These are phyloP conservation scores for Phylloscopus trochilus DNA, from an alignment of 2,113 vertebrate species.

Conservation along the genomic window DNA sequence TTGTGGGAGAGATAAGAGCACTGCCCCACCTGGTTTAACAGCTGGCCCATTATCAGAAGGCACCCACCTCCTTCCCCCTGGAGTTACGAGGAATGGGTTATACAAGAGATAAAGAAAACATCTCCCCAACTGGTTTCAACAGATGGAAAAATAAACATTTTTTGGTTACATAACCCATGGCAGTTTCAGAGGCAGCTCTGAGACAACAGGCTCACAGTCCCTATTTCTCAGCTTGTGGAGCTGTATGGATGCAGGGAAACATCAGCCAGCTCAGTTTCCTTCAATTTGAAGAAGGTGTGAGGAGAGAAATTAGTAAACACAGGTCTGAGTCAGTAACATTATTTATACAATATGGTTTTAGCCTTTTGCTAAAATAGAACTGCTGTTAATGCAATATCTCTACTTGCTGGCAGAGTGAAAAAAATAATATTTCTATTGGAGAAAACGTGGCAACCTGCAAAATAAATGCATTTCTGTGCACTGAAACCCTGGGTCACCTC, in stretches of 20 bases:
- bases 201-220: background rate
- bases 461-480: accelerated
- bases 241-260: background rate
- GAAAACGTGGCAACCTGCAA: background rate
- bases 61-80: no score
- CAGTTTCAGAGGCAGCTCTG: background rate
- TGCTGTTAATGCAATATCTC: background rate
- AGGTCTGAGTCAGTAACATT: background rate
- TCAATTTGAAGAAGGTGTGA: background rate
- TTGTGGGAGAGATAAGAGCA: no score
- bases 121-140: no score
- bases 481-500: background rate
- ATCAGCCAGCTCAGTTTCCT: background rate
- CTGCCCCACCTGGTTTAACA: no score
- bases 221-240: background rate
- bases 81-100: no score
- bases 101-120: no score
- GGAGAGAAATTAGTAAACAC: background rate
- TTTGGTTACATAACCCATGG: no score
- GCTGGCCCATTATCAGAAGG: no score
- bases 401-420: background rate
- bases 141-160: no score
- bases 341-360: background rate
- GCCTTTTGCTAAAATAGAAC: background rate
- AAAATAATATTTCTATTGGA: background rate